phyloP scores from a whole-genome alignment of 1,140 invertebrate genomes.

The Apis dorsata region DNA sequence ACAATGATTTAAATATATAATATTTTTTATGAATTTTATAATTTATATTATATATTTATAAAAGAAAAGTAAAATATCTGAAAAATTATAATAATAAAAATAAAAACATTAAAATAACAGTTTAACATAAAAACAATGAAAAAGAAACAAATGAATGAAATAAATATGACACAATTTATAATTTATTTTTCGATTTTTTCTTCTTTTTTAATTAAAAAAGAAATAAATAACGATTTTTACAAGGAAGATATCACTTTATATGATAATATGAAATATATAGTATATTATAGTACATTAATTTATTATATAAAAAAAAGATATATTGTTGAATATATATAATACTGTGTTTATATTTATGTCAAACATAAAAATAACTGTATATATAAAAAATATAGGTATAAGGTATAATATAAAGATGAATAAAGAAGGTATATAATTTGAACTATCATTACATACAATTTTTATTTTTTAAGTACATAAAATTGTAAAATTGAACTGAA shows the following conservation, averaged over 20 bases:
- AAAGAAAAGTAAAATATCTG: background rate
- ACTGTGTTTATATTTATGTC: background rate
- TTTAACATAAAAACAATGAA: too few relatives aligned
- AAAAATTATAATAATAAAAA: background rate
- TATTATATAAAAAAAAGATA: background rate
- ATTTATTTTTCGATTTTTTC: background rate
- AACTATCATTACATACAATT: background rate
- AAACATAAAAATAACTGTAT: background rate
- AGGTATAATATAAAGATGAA: background rate
- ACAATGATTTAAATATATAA: background rate
- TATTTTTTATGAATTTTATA: background rate
- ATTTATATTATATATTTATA: too few relatives aligned
- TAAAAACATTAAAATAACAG: too few relatives aligned
- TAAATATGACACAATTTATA: background rate
- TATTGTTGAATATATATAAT: background rate
- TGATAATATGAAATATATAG: background rate
- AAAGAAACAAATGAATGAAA: background rate
- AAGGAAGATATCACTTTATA: background rate
- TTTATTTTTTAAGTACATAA: background rate
- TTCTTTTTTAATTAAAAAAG: background rate
- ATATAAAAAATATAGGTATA: constrained; percentile 11
- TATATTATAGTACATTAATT: background rate
- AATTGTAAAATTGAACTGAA: background rate
- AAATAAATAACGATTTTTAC: background rate
- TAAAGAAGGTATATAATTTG: background rate